These are phyloP conservation scores for Hyalella azteca DNA, from an alignment of 2,888 invertebrate genomes.

Conservation along the genomic window DNA sequence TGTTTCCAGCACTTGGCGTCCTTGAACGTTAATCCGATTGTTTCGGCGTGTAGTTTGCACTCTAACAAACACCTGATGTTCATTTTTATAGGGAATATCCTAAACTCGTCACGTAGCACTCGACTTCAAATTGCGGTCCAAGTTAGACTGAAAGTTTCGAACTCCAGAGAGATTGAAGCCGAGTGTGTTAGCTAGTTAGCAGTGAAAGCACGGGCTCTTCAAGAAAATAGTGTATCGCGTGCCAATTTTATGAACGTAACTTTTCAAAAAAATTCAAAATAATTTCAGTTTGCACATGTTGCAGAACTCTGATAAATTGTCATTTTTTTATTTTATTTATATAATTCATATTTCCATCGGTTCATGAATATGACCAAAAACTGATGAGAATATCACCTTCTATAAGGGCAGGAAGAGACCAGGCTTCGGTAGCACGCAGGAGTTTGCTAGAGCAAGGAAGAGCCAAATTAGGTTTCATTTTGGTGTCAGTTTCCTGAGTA, in stretches of 20 bases:
- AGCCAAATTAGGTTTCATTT: background rate
- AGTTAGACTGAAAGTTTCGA: constrained; percentile 16
- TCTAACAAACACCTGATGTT: constrained; percentile 2
- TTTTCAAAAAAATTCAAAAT: no score
- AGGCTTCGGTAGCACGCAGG: background rate
- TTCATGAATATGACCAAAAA: no score
- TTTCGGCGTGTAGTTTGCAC: background rate
- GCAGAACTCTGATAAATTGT: no score
- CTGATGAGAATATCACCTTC: no score
- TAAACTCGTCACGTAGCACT: constrained; percentile 23
- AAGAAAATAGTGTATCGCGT: no score
- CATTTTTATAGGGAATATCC: constrained; percentile 2
- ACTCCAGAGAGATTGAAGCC: background rate
- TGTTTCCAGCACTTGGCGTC: background rate
- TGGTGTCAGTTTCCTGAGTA: background rate
- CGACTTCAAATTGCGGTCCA: background rate
- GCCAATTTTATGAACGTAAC: no score
- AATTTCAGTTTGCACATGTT: no score
- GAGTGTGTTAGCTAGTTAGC: background rate
- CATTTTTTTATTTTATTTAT: no score
- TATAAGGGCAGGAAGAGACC: no score
- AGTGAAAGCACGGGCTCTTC: background rate
- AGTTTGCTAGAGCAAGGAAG: constrained; percentile 1
- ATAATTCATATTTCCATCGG: no score
- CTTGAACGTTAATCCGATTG: background rate